Evolutionary conservation across 53 echinoderm and acorn worm genomes (phyloP).

Genomic region (Arbacia lixula): DNA sequence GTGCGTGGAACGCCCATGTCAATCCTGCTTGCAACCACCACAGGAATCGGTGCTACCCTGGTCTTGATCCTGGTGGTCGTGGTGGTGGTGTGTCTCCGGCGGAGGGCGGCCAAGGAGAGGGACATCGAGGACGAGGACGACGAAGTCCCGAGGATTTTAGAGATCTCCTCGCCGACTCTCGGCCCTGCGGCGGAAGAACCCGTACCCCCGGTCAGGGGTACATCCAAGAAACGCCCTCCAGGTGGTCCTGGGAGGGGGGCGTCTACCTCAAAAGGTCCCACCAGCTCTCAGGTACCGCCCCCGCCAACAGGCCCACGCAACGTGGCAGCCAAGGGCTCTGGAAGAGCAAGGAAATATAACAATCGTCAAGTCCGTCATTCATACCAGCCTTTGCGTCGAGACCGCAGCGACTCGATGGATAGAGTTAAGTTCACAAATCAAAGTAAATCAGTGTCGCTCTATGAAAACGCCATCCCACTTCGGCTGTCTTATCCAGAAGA

Average conservation of each 20-base stretch:
- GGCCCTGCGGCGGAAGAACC: constrained; percentile 36
- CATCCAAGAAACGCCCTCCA: not conserved
- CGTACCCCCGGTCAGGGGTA: constrained; percentile 27
- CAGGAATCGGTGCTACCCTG: constrained; percentile 33
- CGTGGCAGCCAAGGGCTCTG: not conserved
- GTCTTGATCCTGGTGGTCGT: constrained; percentile 13
- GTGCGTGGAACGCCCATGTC: constrained; percentile 31
- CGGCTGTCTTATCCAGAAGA: constrained; percentile 25
- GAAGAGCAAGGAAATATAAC: constrained; percentile 15
- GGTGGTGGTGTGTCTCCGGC: constrained; percentile 35
- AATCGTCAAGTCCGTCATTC: constrained; percentile 36
- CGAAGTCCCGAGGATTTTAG: not conserved
- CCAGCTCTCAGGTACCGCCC: constrained; percentile 16
- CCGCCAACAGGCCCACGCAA: not conserved
- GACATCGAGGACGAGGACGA: constrained; percentile 24
- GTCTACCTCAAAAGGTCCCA: not conserved
- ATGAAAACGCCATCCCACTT: constrained; percentile 39
- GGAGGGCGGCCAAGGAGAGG: constrained; percentile 17
- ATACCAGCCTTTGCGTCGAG: constrained; percentile 43
- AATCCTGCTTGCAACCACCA: constrained; percentile 34
- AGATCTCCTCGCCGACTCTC: constrained; percentile 12
- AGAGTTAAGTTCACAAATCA: constrained; percentile 22
- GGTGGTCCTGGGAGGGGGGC: not conserved
- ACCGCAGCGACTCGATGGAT: constrained; percentile 35
- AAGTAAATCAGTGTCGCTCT: constrained; percentile 38